A percentile compares a stretch with the other conserved stretches of the same genome.
Conservation (phyloP, 1,140 invertebrate species). For the Lordiphosa collinella region DNA sequence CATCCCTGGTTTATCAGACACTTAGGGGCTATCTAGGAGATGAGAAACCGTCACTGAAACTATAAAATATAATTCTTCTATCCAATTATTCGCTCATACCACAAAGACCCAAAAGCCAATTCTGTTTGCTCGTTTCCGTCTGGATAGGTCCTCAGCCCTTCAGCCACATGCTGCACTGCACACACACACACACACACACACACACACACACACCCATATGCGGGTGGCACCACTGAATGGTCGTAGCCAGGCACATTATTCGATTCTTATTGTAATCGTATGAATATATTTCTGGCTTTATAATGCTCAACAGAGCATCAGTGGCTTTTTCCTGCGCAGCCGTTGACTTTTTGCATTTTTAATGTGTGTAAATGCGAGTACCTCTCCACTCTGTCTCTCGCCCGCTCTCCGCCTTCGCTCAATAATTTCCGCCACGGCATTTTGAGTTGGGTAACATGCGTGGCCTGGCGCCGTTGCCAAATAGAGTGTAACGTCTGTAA, state of each 20-base stretch:
- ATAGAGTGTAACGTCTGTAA: conserved; percentile 64
- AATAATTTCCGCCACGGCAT: conserved; percentile 69
- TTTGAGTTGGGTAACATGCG: conserved; percentile 67
- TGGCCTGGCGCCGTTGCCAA: conserved; percentile 53
- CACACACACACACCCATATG: neutral
- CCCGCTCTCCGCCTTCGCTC: conserved; percentile 45
- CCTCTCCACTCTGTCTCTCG: neutral
- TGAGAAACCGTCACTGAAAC: too few species aligned
- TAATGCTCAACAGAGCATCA: conserved; percentile 66
- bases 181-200: neutral
- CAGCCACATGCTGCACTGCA: neutral
- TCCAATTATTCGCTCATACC: neutral
- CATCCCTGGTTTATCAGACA: too few species aligned
- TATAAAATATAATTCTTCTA: too few species aligned
- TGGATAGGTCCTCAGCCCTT: conserved; percentile 1
- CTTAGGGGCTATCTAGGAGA: too few species aligned
- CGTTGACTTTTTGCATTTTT: conserved; percentile 76
- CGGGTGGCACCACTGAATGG: conserved; percentile 7
- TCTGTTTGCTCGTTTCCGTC: neutral
- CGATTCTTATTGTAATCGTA: conserved; percentile 76
- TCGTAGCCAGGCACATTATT: conserved; percentile 40
- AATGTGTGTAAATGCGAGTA: conserved; percentile 54
- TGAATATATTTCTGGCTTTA: conserved; percentile 73
- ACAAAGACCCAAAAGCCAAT: neutral
- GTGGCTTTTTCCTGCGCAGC: conserved; percentile 68